phyloP scores from a whole-genome alignment of 2,113 vertebrate genomes.

The Brachypteracias leptosomus region DNA sequence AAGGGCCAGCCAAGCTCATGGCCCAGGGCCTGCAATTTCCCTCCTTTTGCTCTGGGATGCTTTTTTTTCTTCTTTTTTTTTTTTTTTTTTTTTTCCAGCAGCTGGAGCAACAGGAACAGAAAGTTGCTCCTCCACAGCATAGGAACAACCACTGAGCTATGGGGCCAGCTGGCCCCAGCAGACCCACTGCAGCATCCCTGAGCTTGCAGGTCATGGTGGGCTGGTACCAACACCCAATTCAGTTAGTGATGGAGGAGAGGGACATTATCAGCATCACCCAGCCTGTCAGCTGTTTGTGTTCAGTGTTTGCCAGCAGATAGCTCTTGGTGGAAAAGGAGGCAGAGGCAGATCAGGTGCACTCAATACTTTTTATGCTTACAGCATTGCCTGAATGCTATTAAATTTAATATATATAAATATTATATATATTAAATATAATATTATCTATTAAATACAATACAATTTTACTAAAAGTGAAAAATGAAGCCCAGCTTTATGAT shows the following conservation, averaged over 20 bases:
- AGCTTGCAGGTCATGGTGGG: not conserved
- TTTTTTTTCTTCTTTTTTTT: slow-evolving; percentile 13
- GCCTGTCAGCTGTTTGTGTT: rapidly evolving
- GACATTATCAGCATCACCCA: rapidly evolving
- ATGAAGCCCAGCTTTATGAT: not conserved
- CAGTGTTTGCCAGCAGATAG: not conserved
- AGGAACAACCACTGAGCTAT: rapidly evolving
- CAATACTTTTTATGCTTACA: not conserved
- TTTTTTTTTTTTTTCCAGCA: not conserved
- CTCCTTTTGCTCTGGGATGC: not conserved
- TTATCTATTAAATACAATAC: not conserved
- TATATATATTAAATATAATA: too few relatives aligned
- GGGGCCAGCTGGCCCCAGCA: not conserved
- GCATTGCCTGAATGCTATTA: not conserved
- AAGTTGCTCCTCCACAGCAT: not conserved
- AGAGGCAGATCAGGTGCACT: rapidly evolving
- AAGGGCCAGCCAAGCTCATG: slow-evolving; percentile 70
- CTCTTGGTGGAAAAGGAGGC: not conserved
- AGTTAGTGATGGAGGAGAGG: not conserved
- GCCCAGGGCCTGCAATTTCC: slow-evolving; percentile 51
- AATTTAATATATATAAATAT: too few relatives aligned
- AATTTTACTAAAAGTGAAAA: not conserved
- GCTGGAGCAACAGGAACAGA: slow-evolving; percentile 31
- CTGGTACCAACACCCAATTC: not conserved
- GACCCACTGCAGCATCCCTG: rapidly evolving